A percentile compares a stretch with the other conserved stretches of the same genome.
Conservation (phyloP, 2,797 vertebrate species). For the Tragelaphus eurycerus region DNA sequence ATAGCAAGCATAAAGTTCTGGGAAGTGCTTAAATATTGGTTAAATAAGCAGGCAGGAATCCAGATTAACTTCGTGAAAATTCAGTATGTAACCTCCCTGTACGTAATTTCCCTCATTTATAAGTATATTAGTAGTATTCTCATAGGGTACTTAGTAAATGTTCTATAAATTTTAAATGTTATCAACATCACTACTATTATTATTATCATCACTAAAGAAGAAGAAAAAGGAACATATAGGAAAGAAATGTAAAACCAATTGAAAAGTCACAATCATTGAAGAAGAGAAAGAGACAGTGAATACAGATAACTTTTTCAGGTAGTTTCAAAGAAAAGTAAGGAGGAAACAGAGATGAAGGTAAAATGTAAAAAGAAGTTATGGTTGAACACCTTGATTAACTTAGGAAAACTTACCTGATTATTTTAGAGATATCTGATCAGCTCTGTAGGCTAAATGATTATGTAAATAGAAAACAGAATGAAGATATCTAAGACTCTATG, state of each 20-base stretch:
- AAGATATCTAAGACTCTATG: not conserved
- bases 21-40: not conserved
- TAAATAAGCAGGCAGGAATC: not conserved
- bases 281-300: not conserved
- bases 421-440: not conserved
- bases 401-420: not conserved
- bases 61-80: not conserved
- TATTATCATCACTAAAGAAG: not conserved
- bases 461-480: not conserved
- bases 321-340: not conserved
- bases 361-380: not conserved
- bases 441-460: not conserved
- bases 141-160: not conserved
- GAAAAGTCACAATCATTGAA: not conserved
- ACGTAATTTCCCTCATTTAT: not conserved
- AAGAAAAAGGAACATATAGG: not conserved
- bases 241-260: not conserved
- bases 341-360: not conserved
- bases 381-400: not conserved
- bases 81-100: not conserved
- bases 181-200: not conserved
- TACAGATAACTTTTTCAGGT: not conserved
- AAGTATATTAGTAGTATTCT: not conserved
- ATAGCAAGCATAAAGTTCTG: not conserved
- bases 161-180: not conserved